phyloP scores from a whole-genome alignment of 2,888 invertebrate species.

The Clusia tigrina region DNA sequence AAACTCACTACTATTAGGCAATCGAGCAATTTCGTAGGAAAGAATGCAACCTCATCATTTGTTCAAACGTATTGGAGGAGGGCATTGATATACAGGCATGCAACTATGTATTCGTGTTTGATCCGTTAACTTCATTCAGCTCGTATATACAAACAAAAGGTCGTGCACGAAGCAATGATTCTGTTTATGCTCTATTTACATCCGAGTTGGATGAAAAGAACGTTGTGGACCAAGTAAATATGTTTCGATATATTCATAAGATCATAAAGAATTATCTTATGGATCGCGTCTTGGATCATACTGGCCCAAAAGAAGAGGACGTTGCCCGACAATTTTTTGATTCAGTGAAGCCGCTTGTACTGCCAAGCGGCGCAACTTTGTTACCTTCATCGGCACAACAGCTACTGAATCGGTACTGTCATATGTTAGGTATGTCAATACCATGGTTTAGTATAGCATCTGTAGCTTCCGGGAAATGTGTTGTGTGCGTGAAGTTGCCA shows the following conservation, averaged over 20 bases:
- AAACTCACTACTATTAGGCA: conserved; percentile 49
- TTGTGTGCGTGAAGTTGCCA: conserved; percentile 76
- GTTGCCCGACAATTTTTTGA: conserved; percentile 69
- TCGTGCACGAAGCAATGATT: conserved; percentile 75
- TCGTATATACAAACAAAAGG: conserved; percentile 91
- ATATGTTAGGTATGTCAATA: conserved; percentile 70
- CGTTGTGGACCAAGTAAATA: conserved; percentile 60
- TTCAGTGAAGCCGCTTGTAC: conserved; percentile 46
- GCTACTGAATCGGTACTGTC: conserved; percentile 83
- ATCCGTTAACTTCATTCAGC: conserved; percentile 75
- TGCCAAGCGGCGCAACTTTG: conserved; percentile 48
- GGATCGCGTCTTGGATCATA: conserved; percentile 68
- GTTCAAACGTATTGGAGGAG: conserved; percentile 88
- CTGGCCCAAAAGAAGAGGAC: conserved; percentile 67
- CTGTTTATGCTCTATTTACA: conserved; percentile 70
- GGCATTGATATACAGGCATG: conserved; percentile 88
- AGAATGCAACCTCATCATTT: conserved; percentile 72
- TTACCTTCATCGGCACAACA: conserved; percentile 44
- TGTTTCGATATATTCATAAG: conserved; percentile 67
- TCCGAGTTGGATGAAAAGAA: conserved; percentile 51
- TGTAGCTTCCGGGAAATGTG: no score
- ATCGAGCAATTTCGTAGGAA: conserved; percentile 69
- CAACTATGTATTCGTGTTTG: conserved; percentile 79
- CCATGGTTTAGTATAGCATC: conserved; percentile 60
- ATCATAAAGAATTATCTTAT: conserved; percentile 69